phyloP scores from a whole-genome alignment of 2,113 vertebrate genomes.

The Mesembrinibis cayennensis region DNA sequence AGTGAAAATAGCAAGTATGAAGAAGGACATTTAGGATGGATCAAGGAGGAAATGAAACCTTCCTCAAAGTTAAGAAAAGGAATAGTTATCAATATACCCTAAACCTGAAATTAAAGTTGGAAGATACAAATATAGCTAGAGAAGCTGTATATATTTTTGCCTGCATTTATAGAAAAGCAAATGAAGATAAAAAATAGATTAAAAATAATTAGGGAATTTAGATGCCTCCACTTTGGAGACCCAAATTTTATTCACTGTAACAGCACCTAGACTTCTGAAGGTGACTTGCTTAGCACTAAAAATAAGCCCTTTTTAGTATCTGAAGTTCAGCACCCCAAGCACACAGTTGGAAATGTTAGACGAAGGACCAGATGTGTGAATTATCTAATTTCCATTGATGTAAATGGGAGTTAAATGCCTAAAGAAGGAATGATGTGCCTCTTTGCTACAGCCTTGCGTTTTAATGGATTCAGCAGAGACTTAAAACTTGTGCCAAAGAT shows the following conservation, averaged over 20 bases:
- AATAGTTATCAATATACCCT: background rate
- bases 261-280: background rate
- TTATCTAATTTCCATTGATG: slow-evolving; percentile 31
- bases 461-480: slow-evolving; percentile 35
- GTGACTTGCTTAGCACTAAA: background rate
- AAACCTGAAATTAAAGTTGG: background rate
- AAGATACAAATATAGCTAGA: background rate
- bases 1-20: background rate
- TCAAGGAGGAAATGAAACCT: background rate
- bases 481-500: background rate
- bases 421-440: background rate
- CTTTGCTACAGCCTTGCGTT: background rate
- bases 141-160: background rate
- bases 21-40: background rate
- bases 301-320: background rate
- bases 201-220: background rate
- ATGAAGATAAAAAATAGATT: background rate
- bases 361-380: background rate
- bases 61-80: background rate
- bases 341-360: background rate
- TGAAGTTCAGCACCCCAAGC: background rate
- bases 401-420: background rate
- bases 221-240: background rate
- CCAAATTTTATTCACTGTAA: background rate
- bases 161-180: background rate